These are phyloP conservation scores for Helostoma temminkii DNA, from an alignment of 2,797 vertebrate species.

Conservation along the genomic window DNA sequence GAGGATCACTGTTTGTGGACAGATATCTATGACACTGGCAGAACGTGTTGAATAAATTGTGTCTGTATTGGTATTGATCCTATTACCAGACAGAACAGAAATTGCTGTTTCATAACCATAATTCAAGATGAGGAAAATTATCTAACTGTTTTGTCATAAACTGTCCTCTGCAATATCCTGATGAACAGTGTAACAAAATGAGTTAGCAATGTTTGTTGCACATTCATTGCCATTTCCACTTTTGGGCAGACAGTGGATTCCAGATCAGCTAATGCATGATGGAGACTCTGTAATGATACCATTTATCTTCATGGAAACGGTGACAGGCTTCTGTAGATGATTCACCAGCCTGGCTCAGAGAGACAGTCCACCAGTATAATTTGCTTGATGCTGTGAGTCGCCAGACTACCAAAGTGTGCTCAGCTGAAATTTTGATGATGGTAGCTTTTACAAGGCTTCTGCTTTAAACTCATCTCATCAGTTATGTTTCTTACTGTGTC, in stretches of 20 bases:
- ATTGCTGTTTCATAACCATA: conserved; percentile 31
- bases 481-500: conserved; percentile 25
- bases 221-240: conserved; percentile 50
- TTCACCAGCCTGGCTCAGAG: conserved; percentile 73
- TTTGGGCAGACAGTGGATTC: conserved; percentile 64
- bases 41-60: conserved; percentile 50
- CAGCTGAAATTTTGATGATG: conserved; percentile 75
- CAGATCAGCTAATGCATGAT: conserved; percentile 82
- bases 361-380: conserved; percentile 76
- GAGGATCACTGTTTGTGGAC: conserved; percentile 73
- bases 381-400: conserved; percentile 64
- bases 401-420: conserved; percentile 79
- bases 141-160: conserved; percentile 45
- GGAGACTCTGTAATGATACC: conserved; percentile 82
- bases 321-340: conserved; percentile 83
- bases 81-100: conserved; percentile 46
- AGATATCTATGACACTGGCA: conserved; percentile 75
- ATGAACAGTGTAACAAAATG: not conserved
- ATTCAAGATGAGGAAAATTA: conserved; percentile 57
- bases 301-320: conserved; percentile 85
- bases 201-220: conserved; percentile 34
- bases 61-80: conserved; percentile 65
- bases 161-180: conserved; percentile 11
- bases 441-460: conserved; percentile 44
- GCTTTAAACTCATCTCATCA: conserved; percentile 47